phyloP scores from a whole-genome alignment of 2,888 invertebrate genomes.

The Machimus atricapillus region DNA sequence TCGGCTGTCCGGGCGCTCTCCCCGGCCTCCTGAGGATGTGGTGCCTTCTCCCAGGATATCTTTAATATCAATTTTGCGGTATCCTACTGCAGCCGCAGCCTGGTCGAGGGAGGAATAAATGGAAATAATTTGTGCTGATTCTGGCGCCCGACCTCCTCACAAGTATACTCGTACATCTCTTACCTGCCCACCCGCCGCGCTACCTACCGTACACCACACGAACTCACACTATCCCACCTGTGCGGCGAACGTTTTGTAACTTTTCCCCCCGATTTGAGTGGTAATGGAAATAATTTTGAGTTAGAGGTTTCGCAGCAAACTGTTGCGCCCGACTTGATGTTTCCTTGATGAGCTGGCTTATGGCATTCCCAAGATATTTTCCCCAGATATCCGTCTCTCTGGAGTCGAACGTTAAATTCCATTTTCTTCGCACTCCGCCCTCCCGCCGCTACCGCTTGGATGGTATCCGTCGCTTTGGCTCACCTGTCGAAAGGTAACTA shows the following conservation, averaged over 20 bases:
- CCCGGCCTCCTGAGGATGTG: not conserved
- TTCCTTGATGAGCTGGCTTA: constrained; percentile 7
- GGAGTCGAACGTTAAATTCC: not conserved
- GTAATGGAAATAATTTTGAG: constrained; percentile 24
- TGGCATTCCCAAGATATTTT: not conserved
- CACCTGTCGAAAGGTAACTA: not conserved
- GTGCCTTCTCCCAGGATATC: not conserved
- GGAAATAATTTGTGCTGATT: constrained; percentile 3
- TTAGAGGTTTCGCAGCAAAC: not conserved
- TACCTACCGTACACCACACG: not conserved
- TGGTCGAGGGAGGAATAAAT: not conserved
- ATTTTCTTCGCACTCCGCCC: not conserved
- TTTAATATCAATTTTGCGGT: constrained; percentile 26
- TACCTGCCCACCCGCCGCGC: not conserved
- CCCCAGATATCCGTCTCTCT: not conserved
- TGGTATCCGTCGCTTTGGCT: not conserved
- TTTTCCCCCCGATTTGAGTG: not conserved
- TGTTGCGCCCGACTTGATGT: constrained; percentile 28
- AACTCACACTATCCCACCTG: not conserved
- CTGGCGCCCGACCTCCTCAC: not conserved
- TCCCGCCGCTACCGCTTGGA: not conserved
- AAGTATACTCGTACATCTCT: not conserved
- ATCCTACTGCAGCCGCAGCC: constrained; percentile 19
- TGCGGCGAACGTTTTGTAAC: not conserved
- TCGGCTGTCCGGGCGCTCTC: not conserved